Evolutionary conservation across 64 coral and sea anemone species (phyloP).

Genomic region (Montipora efflorescens): DNA sequence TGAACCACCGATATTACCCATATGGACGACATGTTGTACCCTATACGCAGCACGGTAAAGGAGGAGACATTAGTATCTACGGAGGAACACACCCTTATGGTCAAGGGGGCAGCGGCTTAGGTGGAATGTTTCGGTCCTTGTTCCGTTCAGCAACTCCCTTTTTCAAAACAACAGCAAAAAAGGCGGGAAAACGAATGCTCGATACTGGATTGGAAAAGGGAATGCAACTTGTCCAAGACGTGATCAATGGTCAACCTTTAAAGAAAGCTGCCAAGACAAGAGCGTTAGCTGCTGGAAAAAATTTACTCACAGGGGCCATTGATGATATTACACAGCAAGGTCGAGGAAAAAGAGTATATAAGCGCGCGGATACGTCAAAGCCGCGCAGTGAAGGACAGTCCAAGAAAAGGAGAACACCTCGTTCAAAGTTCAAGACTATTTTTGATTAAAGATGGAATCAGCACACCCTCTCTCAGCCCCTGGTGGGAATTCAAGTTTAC

Average conservation of each 20-base stretch:
- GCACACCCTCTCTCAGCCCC: too few species aligned
- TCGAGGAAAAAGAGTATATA: background rate
- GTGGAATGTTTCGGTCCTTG: constrained; percentile 12
- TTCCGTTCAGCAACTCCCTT: constrained; percentile 10
- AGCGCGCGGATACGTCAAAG: background rate
- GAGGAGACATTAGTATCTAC: background rate
- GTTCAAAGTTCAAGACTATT: too few species aligned
- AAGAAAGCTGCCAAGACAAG: background rate
- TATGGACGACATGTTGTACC: background rate
- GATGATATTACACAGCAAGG: background rate
- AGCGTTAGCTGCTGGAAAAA: constrained; percentile 9
- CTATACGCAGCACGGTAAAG: background rate
- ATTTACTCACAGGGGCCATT: background rate
- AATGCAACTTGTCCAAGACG: constrained; percentile 1
- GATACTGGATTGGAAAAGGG: constrained; percentile 12
- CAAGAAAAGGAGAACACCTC: too few species aligned
- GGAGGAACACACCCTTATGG: constrained; percentile 6
- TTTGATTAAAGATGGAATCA: too few species aligned
- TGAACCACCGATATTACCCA: background rate
- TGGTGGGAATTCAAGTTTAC: too few species aligned
- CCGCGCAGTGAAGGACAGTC: too few species aligned
- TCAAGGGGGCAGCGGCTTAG: constrained; percentile 23
- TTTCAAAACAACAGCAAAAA: constrained; percentile 20
- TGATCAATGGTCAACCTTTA: background rate
- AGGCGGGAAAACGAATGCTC: constrained; percentile 6